Conservation (phyloP, 2,797 vertebrate genomes). For the Helicolenus hilgendorfi region DNA sequence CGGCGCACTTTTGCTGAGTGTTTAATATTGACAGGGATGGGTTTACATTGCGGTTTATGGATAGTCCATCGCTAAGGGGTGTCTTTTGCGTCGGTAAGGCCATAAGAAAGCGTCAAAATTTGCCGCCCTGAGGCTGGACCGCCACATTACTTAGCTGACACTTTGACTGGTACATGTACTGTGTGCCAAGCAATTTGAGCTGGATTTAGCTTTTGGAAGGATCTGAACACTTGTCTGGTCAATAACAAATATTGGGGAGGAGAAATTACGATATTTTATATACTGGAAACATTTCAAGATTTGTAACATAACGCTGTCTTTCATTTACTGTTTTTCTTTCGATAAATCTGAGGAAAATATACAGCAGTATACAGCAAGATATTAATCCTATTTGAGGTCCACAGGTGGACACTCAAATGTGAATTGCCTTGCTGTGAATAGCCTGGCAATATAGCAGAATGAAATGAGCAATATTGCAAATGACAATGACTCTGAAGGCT, state of each 20-base stretch:
- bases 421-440: not conserved
- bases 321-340: not conserved
- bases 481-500: not conserved
- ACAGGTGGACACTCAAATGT: not conserved
- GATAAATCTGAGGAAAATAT: not conserved
- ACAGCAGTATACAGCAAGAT: not conserved
- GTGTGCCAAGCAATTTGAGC: not conserved
- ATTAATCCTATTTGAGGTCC: not conserved
- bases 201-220: not conserved
- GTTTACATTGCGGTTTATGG: no score
- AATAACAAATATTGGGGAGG: not conserved
- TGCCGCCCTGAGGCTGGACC: no score
- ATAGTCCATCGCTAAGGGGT: no score
- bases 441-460: not conserved
- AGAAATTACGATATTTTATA: not conserved
- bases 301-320: not conserved
- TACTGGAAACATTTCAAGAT: not conserved
- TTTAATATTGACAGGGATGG: no score
- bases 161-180: not conserved
- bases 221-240: no score
- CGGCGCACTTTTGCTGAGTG: no score
- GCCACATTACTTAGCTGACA: not conserved
- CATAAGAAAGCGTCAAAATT: no score
- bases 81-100: no score
- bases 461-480: slow-evolving; percentile 16